These are phyloP conservation scores for Marcusenius ussheri DNA, from an alignment of 2,113 vertebrate genomes.

Conservation along the genomic window DNA sequence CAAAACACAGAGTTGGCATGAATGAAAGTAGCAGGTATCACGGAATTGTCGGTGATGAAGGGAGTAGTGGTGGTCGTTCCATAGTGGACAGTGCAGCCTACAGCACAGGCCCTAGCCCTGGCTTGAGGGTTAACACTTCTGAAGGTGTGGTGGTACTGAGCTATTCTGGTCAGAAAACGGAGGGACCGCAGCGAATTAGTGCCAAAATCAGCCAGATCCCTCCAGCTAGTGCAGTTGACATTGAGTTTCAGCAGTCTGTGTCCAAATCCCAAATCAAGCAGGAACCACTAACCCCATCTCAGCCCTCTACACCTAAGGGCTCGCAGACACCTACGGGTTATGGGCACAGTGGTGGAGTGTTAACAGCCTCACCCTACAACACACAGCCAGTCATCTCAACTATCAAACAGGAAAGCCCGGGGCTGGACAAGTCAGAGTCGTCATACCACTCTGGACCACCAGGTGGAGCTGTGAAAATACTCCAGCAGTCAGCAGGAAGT, in stretches of 20 bases:
- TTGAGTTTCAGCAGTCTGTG: conserved; percentile 90
- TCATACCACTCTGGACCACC: conserved; percentile 71
- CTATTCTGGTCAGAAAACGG: conserved; percentile 90
- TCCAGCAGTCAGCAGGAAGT: conserved; percentile 65
- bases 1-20: conserved; percentile 65
- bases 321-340: conserved; percentile 67
- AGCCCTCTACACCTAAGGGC: conserved; percentile 70
- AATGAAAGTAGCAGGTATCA: conserved; percentile 77
- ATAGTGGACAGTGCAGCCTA: conserved; percentile 65
- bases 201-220: conserved; percentile 97
- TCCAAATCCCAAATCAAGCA: conserved; percentile 91
- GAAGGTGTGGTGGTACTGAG: conserved; percentile 91
- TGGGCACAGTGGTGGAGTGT: conserved; percentile 64
- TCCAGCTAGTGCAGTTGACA: conserved; percentile 84
- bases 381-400: conserved; percentile 69
- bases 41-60: conserved; percentile 72
- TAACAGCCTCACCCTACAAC: conserved; percentile 62
- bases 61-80: conserved; percentile 59
- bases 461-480: conserved; percentile 72
- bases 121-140: conserved; percentile 87
- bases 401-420: conserved; percentile 68
- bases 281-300: conserved; percentile 70
- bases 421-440: conserved; percentile 73
- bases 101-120: conserved; percentile 68
- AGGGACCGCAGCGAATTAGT: conserved; percentile 85